Base-by-base conservation (phyloP, 2,113 vertebrate genomes). In the Bothrops jararaca region DNA sequence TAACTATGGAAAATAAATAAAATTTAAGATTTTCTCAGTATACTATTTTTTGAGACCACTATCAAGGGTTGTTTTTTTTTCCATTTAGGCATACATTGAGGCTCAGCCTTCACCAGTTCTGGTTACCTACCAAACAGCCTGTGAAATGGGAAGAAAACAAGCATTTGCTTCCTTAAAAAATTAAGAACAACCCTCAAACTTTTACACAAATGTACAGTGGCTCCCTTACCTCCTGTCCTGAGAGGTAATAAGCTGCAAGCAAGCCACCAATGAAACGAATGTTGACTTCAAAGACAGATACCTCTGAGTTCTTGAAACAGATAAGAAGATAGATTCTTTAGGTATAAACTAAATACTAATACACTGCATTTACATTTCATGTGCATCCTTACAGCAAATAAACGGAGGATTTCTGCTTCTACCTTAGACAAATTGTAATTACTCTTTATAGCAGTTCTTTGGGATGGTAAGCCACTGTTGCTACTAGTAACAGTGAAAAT, bases 231-330 rank as follows among this genome's bases (percentile, higher is more conserved):
- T 99, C 98, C 93, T 99, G 98, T 96, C 98, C 98, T 23, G 98
- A 99, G 90, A 99, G 98, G 96, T 99, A 99, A 95, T 98, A 99
- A 0, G 98, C 98, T 26, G 98, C 98, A 94, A 99, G 97, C 8
- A 99, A 97, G 85, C 98, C 98, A 93, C 98, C 98, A 9, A 99
- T 99, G 96, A 99, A 99, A 11, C 98, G 98, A 91, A 99, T 99
- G 96, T 99, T 99, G 96, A 99, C 98, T 96, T 99, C 98, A 96
- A 99, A 99, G 93, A 99, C 98, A 2, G 98, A 99, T 45, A 99
- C 98, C 94, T 99, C 98, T 1, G 98, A 98, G 96, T 99, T 99
- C 98, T 99, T 97, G 86, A 91, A 92, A 96, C 94, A 97, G 56
- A 90, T 39, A 69, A 29, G 34, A 90, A 42, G 57, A 11, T 22